Percentiles rank a stretch among this genome's conserved stretches.
Conservation (phyloP, 1,140 invertebrate genomes). For the Zaprionus nigranus region DNA sequence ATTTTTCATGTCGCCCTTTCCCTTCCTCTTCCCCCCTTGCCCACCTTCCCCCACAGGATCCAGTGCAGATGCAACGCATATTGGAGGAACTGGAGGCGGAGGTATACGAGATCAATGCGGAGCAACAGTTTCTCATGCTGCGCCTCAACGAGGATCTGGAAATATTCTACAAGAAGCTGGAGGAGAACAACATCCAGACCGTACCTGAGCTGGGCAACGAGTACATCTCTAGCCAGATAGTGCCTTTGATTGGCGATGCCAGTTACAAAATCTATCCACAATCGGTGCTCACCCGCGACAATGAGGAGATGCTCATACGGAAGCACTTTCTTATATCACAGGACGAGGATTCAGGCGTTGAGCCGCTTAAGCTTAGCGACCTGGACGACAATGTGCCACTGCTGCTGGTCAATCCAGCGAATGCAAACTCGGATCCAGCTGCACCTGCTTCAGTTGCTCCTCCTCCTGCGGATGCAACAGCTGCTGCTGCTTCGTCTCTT, state of each 20-base stretch:
- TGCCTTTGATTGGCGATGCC: slow-evolving; percentile 65
- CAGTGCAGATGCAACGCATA: slow-evolving; percentile 75
- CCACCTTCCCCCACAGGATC: slow-evolving; percentile 55
- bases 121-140: slow-evolving; percentile 71
- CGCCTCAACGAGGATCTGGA: slow-evolving; percentile 65
- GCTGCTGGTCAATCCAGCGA: slow-evolving; percentile 37
- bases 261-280: slow-evolving; percentile 59
- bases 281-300: slow-evolving; percentile 60
- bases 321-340: slow-evolving; percentile 71
- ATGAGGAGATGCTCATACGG: slow-evolving; percentile 76
- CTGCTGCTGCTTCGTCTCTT: not conserved
- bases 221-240: slow-evolving; percentile 65
- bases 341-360: slow-evolving; percentile 63
- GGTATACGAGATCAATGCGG: slow-evolving; percentile 79
- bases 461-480: not conserved
- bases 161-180: slow-evolving; percentile 59
- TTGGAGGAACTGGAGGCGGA: slow-evolving; percentile 77
- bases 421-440: not conserved
- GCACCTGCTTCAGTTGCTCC: not conserved
- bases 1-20: not conserved
- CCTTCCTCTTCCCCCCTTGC: not conserved
- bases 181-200: slow-evolving; percentile 54
- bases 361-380: slow-evolving; percentile 66
- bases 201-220: slow-evolving; percentile 56
- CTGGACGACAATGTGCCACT: slow-evolving; percentile 63